Conservation (phyloP, 2,888 invertebrate genomes). For the Mantis religiosa region DNA sequence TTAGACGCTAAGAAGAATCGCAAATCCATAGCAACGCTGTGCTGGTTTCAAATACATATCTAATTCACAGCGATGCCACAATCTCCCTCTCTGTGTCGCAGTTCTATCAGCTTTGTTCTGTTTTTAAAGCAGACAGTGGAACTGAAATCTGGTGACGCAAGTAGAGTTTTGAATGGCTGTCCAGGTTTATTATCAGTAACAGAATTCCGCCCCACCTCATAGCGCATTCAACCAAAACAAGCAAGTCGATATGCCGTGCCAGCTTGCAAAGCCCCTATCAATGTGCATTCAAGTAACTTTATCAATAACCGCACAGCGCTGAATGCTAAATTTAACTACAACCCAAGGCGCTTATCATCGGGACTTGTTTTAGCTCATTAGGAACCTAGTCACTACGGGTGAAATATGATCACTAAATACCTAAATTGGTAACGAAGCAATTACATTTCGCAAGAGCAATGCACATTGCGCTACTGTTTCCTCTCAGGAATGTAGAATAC, state of each 20-base stretch:
- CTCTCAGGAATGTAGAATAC: too few species aligned
- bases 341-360: neutral
- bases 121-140: neutral
- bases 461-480: too few species aligned
- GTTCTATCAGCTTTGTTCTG: neutral
- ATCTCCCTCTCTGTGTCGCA: too few species aligned
- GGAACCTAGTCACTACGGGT: too few species aligned
- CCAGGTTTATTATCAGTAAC: neutral
- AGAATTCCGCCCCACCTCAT: neutral
- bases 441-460: too few species aligned
- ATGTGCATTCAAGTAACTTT: neutral
- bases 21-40: too few species aligned
- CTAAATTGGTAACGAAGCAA: too few species aligned
- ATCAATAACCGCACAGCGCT: neutral
- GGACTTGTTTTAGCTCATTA: neutral
- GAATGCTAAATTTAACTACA: neutral
- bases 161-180: neutral
- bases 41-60: too few species aligned
- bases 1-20: too few species aligned
- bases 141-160: neutral
- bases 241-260: neutral
- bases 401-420: too few species aligned
- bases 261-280: neutral
- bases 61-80: too few species aligned
- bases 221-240: neutral